These are phyloP conservation scores for Acrocyrtus sp. DNA, from an alignment of 2,888 invertebrate genomes.

Conservation along the genomic window DNA sequence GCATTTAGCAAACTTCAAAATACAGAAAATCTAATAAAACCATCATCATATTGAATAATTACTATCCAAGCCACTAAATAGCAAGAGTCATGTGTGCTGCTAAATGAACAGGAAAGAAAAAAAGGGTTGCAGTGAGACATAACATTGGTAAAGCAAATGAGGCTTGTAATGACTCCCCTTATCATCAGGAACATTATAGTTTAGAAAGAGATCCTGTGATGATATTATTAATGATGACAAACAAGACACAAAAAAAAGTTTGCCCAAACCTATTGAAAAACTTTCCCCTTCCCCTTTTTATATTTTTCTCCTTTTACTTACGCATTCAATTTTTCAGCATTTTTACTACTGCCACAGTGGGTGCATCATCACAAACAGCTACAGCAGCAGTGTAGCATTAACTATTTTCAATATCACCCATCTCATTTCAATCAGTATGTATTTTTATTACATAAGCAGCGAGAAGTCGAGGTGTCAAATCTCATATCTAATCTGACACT, in stretches of 20 bases:
- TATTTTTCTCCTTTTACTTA: constrained; percentile 11
- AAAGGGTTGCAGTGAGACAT: constrained; percentile 18
- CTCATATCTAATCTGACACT: constrained; percentile 30
- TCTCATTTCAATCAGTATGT: constrained; percentile 12
- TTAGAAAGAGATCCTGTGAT: constrained; percentile 11
- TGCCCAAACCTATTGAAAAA: too few species aligned
- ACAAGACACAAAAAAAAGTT: constrained; percentile 20
- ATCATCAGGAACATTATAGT: too few species aligned
- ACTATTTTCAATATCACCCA: constrained; percentile 20
- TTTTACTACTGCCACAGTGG: too few species aligned
- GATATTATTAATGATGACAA: constrained; percentile 18
- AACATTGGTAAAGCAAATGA: constrained; percentile 20
- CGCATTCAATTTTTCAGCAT: too few species aligned
- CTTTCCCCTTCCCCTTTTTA: constrained; percentile 11
- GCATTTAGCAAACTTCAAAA: too few species aligned
- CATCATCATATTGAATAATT: background rate
- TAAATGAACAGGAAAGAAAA: constrained; percentile 22
- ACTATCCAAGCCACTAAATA: background rate
- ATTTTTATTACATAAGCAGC: background rate
- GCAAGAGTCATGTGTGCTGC: too few species aligned
- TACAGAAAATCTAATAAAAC: too few species aligned
- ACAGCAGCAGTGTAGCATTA: too few species aligned
- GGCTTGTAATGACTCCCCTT: constrained; percentile 20
- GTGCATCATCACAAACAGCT: too few species aligned
- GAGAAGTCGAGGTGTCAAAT: constrained; percentile 27